Evolutionary conservation across 1,140 invertebrate species (phyloP), one percentile per base, ranked within the genome.

Genomic region (Papilio xuthus): DNA sequence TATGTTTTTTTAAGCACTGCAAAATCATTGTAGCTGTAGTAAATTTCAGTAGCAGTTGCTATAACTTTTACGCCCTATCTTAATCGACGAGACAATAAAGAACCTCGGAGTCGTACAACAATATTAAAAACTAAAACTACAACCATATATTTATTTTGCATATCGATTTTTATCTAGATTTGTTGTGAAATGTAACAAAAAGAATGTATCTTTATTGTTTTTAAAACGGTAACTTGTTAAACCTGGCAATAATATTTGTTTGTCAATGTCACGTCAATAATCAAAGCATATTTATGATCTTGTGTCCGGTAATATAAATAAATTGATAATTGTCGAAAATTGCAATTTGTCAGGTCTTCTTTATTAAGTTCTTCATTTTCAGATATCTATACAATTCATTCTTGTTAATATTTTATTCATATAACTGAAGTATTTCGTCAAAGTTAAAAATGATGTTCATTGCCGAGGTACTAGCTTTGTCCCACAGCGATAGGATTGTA

Each of bases 381-480:
- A 28, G 26, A 67, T 28, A 50, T 23, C 20, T 69, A 41, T 32
- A n/a, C n/a, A 70, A 8, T 73, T 78, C 3, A 63, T 74, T 15
- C 70, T 76, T 76, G 13, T 4, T 26, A 50, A 20, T 32, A 76
- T 12, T 73, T 56, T 23, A 82, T 80, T 80, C 76, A 81, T 77
- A 79, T 77, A 70, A 60, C 77, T 28, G 77, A 80, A 50, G 69
- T 80, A 42, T 56, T 28, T 67, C 44, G 53, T 47, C 13, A 28
- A 67, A 67, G 28, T 12, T 60, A 67, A 32, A 15, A 32, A 67
- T 67, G 60, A 67, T 67, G 60, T 67, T 67, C 60, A 67, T 67
- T 28, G 26, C 23, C 8, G 60, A 67, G 60, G 60, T 67, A 67
- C 28, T 67, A 13, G 26, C 26, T 28, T 67, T 67, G 23, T 67